Evolutionary conservation across 2,888 invertebrate species (phyloP).

Genomic region (Brachyopa scutellaris): DNA sequence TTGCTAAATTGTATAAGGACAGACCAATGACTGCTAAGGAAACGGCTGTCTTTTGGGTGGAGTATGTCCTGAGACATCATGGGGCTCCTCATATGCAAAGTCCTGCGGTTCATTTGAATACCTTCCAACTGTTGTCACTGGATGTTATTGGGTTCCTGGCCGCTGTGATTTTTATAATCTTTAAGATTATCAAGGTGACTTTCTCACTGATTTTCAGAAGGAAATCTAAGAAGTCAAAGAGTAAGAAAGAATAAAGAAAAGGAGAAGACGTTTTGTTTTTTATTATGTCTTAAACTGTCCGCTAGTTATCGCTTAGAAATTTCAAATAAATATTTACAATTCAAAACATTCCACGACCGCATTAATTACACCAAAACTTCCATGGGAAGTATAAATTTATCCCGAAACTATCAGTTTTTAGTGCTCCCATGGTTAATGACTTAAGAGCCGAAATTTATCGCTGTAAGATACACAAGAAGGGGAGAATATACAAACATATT

Average conservation of each 20-base stretch:
- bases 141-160: constrained; percentile 80
- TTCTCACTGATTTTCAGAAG: constrained; percentile 4
- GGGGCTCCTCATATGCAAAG: constrained; percentile 83
- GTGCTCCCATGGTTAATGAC: too few species aligned
- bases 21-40: constrained; percentile 83
- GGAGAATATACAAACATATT: too few species aligned
- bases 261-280: too few species aligned
- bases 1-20: constrained; percentile 82
- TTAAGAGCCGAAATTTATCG: too few species aligned
- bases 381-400: too few species aligned
- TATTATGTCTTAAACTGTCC: too few species aligned
- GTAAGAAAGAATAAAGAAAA: constrained; percentile 26
- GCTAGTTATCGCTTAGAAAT: too few species aligned
- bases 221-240: not conserved
- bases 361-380: too few species aligned
- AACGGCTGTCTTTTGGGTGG: constrained; percentile 83
- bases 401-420: too few species aligned
- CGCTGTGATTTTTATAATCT: constrained; percentile 9
- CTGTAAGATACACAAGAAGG: too few species aligned
- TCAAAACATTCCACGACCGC: too few species aligned
- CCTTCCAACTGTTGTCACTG: constrained; percentile 80
- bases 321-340: too few species aligned
- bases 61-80: constrained; percentile 83
- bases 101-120: constrained; percentile 81
- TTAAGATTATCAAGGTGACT: not conserved